phyloP scores from a whole-genome alignment of 2,888 invertebrate genomes.

The Phalera bucephala region DNA sequence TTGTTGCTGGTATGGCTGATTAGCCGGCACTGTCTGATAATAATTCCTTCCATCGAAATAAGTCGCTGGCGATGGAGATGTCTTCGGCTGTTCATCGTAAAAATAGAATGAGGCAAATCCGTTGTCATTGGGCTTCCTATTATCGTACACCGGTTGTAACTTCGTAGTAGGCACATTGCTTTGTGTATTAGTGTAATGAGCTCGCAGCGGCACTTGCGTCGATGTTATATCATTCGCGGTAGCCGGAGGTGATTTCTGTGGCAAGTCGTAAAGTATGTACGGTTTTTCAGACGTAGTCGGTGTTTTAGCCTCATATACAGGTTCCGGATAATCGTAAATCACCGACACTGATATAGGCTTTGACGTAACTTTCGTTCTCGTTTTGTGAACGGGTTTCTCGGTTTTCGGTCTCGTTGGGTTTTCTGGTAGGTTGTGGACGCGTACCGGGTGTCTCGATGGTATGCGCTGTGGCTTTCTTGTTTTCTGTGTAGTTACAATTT shows the following conservation, averaged over 20 bases:
- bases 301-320: slow-evolving; percentile 66
- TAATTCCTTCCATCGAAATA: slow-evolving; percentile 74
- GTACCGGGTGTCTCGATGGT: slow-evolving; percentile 70
- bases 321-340: slow-evolving; percentile 73
- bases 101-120: slow-evolving; percentile 86
- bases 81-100: slow-evolving; percentile 85
- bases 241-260: slow-evolving; percentile 59
- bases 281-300: slow-evolving; percentile 75
- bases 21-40: slow-evolving; percentile 65
- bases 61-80: slow-evolving; percentile 81
- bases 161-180: slow-evolving; percentile 81
- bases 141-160: slow-evolving; percentile 74
- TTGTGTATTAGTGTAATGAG: slow-evolving; percentile 83
- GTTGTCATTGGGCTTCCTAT: slow-evolving; percentile 67
- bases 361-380: slow-evolving; percentile 73
- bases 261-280: slow-evolving; percentile 76
- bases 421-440: slow-evolving; percentile 68
- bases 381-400: slow-evolving; percentile 72
- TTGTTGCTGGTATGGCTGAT: slow-evolving; percentile 50
- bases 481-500: slow-evolving; percentile 65
- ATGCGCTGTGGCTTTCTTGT: slow-evolving; percentile 65
- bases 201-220: slow-evolving; percentile 84
- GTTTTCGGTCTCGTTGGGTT: slow-evolving; percentile 66
- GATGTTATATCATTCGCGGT: slow-evolving; percentile 74
- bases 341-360: slow-evolving; percentile 77